Evolutionary conservation across 1,140 invertebrate genomes (phyloP).

Genomic region (Monomorium pharaonis): DNA sequence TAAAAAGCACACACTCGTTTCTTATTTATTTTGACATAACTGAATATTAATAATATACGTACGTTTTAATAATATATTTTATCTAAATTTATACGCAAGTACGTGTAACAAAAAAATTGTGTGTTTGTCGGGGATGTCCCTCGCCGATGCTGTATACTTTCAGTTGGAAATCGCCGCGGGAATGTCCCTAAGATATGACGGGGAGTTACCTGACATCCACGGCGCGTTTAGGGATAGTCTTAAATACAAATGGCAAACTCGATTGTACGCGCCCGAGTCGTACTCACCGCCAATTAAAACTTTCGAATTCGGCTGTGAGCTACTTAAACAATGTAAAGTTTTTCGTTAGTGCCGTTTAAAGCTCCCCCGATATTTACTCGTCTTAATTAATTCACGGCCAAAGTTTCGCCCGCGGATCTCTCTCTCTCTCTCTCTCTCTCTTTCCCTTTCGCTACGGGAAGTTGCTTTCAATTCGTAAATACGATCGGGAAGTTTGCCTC

Average conservation of each 20-base stretch:
- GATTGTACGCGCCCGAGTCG: conserved; percentile 48
- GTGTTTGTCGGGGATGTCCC: neutral
- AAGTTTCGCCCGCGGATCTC: conserved; percentile 32
- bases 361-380: conserved; percentile 55
- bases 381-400: conserved; percentile 56
- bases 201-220: neutral
- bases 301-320: conserved; percentile 44
- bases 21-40: neutral
- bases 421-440: neutral
- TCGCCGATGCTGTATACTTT: neutral
- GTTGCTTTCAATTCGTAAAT: conserved; percentile 59
- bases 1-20: neutral
- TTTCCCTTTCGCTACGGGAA: neutral
- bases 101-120: neutral
- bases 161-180: neutral
- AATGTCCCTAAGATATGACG: conserved; percentile 14
- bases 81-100: neutral
- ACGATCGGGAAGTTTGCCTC: conserved; percentile 51
- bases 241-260: conserved; percentile 55
- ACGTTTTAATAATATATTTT: neutral
- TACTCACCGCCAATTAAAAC: conserved; percentile 59
- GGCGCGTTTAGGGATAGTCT: conserved; percentile 24
- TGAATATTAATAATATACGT: neutral
- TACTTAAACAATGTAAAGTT: conserved; percentile 61
- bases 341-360: conserved; percentile 53